Base-by-base conservation (phyloP, 30 jellyfish, hydroid and myxozoan genomes). In the Pseudorhiza aurosa region DNA sequence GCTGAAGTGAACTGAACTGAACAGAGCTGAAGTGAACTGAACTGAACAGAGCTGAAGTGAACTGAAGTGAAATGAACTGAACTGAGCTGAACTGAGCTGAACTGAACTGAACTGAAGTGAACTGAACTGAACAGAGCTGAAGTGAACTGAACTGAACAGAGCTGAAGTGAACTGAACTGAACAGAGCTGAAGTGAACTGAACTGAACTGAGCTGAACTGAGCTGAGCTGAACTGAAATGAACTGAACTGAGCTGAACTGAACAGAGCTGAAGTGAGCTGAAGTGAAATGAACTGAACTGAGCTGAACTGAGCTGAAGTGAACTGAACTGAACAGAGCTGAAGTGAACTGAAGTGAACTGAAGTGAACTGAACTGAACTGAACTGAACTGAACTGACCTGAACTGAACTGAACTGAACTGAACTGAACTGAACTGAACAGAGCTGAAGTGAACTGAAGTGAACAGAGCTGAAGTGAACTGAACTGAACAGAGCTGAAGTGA, bases 81-180 rank as follows among this genome's bases (percentile, higher is more conserved):
- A 59, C 75, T 6, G 75, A 59, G 25, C 75, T 59, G 75, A 59
- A 59, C 75, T 59, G 75, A 59, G 25, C 75, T 59, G 75, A 59
- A 59, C 75, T 59, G 75, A 59, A 59, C 75, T 59, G 75, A 59
- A 59, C 75, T 59, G 50, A 59, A 59, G 58, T 8, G 50, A 59
- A 59, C 75, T 59, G 50, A 59, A 59, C 75, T 59, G 50, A 59
- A n/a, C 75, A 9, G 50, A 59, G 6, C 75, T 59, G 50, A 59
- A 8, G 58, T 59, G 75, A 59, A 59, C 21, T 59, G 50, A 59
- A 59, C 75, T 59, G 50, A 59, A 59, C 75, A 8, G 50, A 59
- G 25, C 50, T 5, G 65, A 50, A 50, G 22, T 5, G 25, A 22
- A 50, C 65, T 50, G 50, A 12, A 39, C 50, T 39, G 50, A 12